phyloP scores from a whole-genome alignment of 1,140 invertebrate genomes.

The Drosophila grimshawi region DNA sequence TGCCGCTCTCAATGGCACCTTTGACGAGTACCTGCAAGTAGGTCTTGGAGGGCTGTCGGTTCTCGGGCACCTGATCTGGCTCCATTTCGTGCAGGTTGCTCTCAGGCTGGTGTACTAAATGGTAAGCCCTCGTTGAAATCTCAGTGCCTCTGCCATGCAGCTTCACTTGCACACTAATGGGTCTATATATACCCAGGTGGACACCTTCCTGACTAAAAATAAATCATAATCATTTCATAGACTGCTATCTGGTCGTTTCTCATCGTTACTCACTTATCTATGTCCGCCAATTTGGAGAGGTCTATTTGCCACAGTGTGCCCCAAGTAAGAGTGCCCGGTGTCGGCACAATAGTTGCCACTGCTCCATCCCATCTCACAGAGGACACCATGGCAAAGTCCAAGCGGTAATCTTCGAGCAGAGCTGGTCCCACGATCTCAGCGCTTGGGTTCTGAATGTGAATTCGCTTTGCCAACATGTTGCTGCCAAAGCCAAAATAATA shows the following conservation, averaged over 20 bases:
- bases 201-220: conserved; percentile 68
- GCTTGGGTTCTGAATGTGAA: conserved; percentile 68
- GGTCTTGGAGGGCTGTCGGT: conserved; percentile 69
- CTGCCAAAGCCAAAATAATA: conserved; percentile 79
- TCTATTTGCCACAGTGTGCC: conserved; percentile 76
- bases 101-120: conserved; percentile 56
- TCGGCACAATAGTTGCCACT: conserved; percentile 72
- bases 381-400: conserved; percentile 56
- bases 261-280: conserved; percentile 61
- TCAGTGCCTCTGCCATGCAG: conserved; percentile 8
- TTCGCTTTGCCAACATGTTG: conserved; percentile 69
- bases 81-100: conserved; percentile 35
- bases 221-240: neutral
- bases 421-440: conserved; percentile 48
- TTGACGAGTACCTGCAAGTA: conserved; percentile 75
- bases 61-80: conserved; percentile 31
- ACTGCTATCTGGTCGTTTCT: neutral
- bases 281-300: conserved; percentile 54
- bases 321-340: conserved; percentile 39
- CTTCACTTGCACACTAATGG: conserved; percentile 53
- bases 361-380: conserved; percentile 60
- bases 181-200: conserved; percentile 47
- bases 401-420: conserved; percentile 49
- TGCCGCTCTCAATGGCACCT: conserved; percentile 67
- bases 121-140: conserved; percentile 57